Evolutionary conservation across 2,888 invertebrate species (phyloP).

Genomic region (Mesorhabditis belari): DNA sequence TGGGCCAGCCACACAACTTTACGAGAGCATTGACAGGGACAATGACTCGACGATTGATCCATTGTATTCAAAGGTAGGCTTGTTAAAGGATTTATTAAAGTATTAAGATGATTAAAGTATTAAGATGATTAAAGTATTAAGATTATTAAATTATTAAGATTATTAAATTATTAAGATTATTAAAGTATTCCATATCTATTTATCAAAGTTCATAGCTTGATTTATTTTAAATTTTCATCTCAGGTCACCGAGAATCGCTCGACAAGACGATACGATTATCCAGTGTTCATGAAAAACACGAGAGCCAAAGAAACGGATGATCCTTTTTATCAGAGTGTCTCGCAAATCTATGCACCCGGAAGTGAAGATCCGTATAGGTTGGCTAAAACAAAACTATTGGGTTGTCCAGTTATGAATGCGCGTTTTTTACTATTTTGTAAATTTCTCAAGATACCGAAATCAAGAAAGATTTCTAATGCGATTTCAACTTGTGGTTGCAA

Average conservation of each 20-base stretch:
- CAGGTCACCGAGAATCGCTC: conserved; percentile 6
- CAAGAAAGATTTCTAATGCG: no score
- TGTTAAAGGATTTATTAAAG: neutral
- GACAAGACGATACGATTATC: conserved; percentile 37
- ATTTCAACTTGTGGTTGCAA: no score
- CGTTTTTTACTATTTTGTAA: neutral
- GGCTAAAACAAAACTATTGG: neutral
- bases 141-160: neutral
- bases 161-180: neutral
- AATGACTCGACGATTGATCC: conserved; percentile 44
- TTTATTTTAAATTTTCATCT: neutral
- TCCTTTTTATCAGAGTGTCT: conserved; percentile 44
- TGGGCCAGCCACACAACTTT: conserved; percentile 37
- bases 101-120: neutral
- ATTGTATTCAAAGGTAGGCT: conserved; percentile 40
- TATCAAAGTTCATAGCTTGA: neutral
- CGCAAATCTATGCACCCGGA: conserved; percentile 41
- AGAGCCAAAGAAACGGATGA: neutral
- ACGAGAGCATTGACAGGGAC: conserved; percentile 44
- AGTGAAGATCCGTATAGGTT: conserved; percentile 48
- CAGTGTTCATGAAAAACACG: conserved; percentile 25
- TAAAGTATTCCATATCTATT: neutral
- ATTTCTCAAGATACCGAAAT: no score
- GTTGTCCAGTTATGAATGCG: no score
- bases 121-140: neutral